phyloP scores from a whole-genome alignment of 2,797 vertebrate species.

The Sebastes vulpes region DNA sequence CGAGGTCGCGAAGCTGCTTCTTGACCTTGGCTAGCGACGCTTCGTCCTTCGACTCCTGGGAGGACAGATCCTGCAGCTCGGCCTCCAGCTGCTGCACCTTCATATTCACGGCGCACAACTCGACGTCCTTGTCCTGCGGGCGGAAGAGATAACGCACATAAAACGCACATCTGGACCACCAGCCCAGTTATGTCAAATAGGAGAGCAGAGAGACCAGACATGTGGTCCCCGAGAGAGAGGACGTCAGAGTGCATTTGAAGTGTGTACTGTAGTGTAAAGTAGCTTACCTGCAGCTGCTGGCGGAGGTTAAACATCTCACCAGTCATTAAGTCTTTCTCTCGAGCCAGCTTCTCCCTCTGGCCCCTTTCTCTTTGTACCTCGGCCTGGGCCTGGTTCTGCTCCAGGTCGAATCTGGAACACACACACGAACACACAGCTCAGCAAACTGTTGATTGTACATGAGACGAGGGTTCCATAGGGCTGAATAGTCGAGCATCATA shows the following conservation, averaged over 20 bases:
- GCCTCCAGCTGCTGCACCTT: conserved; percentile 93
- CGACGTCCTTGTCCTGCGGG: conserved; percentile 85
- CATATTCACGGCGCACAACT: conserved; percentile 86
- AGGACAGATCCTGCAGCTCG: conserved; percentile 95
- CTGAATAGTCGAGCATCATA: not conserved
- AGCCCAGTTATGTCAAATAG: conserved; percentile 46
- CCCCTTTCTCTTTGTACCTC: conserved; percentile 92
- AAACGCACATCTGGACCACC: conserved; percentile 36
- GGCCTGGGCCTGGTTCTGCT: conserved; percentile 92
- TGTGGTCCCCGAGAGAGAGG: conserved; percentile 28
- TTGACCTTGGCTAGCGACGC: conserved; percentile 95
- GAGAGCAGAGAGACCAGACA: conserved; percentile 24
- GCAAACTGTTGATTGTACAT: not conserved
- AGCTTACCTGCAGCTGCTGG: conserved; percentile 92
- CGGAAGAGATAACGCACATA: not conserved
- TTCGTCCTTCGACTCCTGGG: conserved; percentile 97
- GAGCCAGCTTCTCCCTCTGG: conserved; percentile 92
- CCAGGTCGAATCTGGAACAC: conserved; percentile 91
- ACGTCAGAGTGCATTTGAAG: conserved; percentile 9
- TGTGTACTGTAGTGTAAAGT: conserved; percentile 15
- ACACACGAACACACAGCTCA: conserved; percentile 10
- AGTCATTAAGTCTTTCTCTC: conserved; percentile 93
- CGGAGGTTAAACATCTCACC: conserved; percentile 93
- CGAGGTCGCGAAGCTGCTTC: conserved; percentile 95
- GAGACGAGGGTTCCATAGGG: not conserved